Base-by-base conservation (phyloP, 2,113 vertebrate genomes). In the Spizaetus ornatus region DNA sequence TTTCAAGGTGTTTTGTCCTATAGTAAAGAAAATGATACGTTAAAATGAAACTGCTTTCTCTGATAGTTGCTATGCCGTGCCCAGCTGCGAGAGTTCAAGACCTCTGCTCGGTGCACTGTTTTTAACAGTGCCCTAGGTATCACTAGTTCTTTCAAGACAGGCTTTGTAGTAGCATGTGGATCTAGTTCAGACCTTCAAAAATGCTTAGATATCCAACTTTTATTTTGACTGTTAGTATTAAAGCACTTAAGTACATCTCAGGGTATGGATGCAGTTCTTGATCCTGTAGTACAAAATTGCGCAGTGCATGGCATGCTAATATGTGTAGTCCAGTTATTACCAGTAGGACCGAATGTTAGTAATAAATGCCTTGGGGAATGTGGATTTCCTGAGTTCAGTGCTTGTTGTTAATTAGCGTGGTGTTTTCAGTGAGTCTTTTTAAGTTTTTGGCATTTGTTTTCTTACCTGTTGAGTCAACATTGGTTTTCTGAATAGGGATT, bases 401-500 rank as follows among this genome's bases (percentile, higher is more conserved):
- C 18, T 73, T 76, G 22, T 67, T 82, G 34, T 89, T 89, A 76
- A 69, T 88, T 69, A 80, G 16, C 27, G 17, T 45, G n/a, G n/a
- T 83, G 56, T 76, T 86, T 72, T 82, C 81, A 72, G 76, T 59
- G 38, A 80, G 61, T 16, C 26, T 72, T 92, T 92, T 87, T 71
- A 66, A 56, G 27, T 90, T 80, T 91, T 81, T 82, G 61, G 55
- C 55, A 73, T 86, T 11, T 29, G 25, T 94, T 92, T 95, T 86
- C 62, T 80, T 87, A 77, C 43, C 23, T 1, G 1, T 77, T 80
- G 61, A 73, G 36, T 95, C 76, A 90, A 31, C 10, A 7, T 7
- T 40, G 59, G n/a, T 77, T 95, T 97, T 85, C 42, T 86, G 82
- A 91, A 82, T 88, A 83, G 83, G 62, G 48, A 52, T 93, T 95